Evolutionary conservation across 2,888 invertebrate genomes (phyloP).

Genomic region (Plagodis pulveraria): DNA sequence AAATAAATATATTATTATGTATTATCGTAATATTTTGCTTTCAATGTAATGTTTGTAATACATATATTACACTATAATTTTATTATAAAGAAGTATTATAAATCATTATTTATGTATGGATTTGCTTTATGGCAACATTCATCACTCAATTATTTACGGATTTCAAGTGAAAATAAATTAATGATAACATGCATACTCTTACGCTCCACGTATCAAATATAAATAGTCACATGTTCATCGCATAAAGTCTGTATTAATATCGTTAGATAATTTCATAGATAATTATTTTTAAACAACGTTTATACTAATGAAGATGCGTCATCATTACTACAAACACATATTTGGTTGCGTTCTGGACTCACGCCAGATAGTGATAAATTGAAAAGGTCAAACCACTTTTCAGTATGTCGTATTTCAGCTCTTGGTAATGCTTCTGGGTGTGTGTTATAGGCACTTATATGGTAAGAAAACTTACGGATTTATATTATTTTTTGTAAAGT

Average conservation of each 20-base stretch:
- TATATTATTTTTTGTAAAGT: constrained; percentile 1
- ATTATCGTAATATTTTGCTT: constrained; percentile 18
- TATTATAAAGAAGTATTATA: too few relatives aligned
- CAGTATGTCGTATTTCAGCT: constrained; percentile 5
- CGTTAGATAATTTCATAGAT: too few relatives aligned
- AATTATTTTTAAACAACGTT: too few relatives aligned
- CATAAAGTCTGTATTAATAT: too few relatives aligned
- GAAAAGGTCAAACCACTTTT: constrained; percentile 21
- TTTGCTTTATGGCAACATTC: constrained; percentile 19
- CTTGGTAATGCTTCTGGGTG: constrained; percentile 1
- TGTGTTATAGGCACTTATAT: background rate
- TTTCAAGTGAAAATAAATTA: too few relatives aligned
- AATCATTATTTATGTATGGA: constrained; percentile 7
- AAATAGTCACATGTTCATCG: too few relatives aligned
- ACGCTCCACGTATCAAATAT: too few relatives aligned
- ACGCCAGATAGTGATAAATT: constrained; percentile 14
- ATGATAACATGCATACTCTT: too few relatives aligned
- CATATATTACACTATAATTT: background rate
- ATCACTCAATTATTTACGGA: background rate
- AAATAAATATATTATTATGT: constrained; percentile 17
- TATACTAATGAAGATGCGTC: too few relatives aligned
- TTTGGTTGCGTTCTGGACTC: background rate
- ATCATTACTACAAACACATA: background rate
- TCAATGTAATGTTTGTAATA: constrained; percentile 17
- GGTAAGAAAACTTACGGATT: background rate